These are phyloP conservation scores for Rhinichthys klamathensis DNA, from an alignment of 2,113 vertebrate species.

Conservation along the genomic window DNA sequence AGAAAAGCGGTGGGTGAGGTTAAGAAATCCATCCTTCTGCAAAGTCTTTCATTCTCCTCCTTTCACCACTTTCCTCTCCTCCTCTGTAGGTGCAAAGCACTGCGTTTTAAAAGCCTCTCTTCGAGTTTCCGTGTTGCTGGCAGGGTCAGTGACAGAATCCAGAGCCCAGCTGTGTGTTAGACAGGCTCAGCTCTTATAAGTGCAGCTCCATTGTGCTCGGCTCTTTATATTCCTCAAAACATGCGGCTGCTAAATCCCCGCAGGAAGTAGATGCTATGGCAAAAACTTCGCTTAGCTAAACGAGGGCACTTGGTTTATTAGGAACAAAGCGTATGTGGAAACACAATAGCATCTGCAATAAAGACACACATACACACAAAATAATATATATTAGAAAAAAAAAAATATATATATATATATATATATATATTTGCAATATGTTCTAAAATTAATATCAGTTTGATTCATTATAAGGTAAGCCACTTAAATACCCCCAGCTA, in stretches of 20 bases:
- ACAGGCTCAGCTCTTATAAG: conserved; percentile 34
- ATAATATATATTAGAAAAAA: not conserved
- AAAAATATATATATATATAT: not conserved
- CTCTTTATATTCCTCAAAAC: conserved; percentile 33
- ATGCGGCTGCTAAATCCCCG: conserved; percentile 17
- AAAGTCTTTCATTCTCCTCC: conserved; percentile 6
- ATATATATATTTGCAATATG: not conserved
- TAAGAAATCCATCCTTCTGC: not conserved
- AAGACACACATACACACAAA: not conserved
- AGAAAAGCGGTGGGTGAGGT: no score
- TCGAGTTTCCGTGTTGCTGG: conserved; percentile 29
- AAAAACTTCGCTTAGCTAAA: conserved; percentile 6
- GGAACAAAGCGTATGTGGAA: not conserved
- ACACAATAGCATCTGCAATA: conserved; percentile 11
- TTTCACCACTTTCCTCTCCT: conserved; percentile 33
- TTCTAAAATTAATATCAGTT: not conserved
- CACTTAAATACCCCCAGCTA: not conserved
- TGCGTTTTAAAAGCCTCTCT: conserved; percentile 36
- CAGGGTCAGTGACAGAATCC: conserved; percentile 54
- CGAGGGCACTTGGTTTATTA: conserved; percentile 33
- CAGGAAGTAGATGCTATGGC: conserved; percentile 35
- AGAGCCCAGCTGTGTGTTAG: conserved; percentile 38
- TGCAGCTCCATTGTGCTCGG: conserved; percentile 37
- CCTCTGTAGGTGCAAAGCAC: not conserved
- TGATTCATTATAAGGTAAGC: not conserved